Base-by-base conservation (phyloP, 2,797 vertebrate genomes). In the Peromyscus eremicus region DNA sequence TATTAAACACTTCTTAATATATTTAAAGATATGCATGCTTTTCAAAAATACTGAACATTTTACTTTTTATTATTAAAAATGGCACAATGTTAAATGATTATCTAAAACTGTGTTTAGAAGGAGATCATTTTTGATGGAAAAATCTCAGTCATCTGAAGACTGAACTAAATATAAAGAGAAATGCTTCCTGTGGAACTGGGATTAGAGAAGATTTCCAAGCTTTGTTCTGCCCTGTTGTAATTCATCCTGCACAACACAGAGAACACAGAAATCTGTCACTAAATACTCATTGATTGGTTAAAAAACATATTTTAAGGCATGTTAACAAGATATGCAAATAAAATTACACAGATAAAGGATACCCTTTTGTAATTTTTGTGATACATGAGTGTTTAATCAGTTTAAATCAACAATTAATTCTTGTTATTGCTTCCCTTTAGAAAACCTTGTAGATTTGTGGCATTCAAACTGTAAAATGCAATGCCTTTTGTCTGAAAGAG, bases 241-340 rank as follows among this genome's bases (percentile, higher is more conserved):
- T 96, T 96, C 82, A 95, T 80, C 64, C 57, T 89, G 7, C 86
- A 76, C 29, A 80, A 66, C 91, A 71, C 75, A 88, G 91, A 94
- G 75, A 73, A 91, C 13, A 87, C 32, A 95, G 49, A 95, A 97
- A 77, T 21, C 82, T 96, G 94, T 93, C 64, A 88, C 93, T 92
- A 97, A 97, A 93, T 96, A 96, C 94, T 82, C 34, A 97, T 64
- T 79, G 1, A 96, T 91, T 80, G 68, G 95, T 91, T 95, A 21
- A 71, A 92, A 97, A 95, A 94, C 37, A 94, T 60, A 80, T 70
- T 88, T 93, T 57, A 96, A 95, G 46, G 17, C 70, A 84, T 87
- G 96, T 97, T 66, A 86, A 89, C 57, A 91, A 94, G 46, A n/a
- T 97, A 32, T 87, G 64, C 64, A 96, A 97, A 91, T 94, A 81